These are phyloP conservation scores for Lathamus discolor DNA, from an alignment of 2,113 vertebrate genomes.

Conservation along the genomic window DNA sequence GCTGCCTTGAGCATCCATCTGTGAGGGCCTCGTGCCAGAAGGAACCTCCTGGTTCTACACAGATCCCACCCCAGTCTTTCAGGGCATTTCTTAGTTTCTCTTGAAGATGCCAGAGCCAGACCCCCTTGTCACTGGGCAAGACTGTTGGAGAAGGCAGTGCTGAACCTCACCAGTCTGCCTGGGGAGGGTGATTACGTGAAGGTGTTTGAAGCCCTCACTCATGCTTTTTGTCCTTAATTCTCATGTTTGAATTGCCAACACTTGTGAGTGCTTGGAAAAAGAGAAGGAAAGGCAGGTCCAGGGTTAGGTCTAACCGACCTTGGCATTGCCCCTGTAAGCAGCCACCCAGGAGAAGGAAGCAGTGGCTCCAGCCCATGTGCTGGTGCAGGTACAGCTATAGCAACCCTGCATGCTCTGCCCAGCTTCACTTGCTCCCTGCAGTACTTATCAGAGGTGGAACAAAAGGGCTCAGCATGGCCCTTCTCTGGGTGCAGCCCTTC, in stretches of 20 bases:
- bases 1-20: conserved; percentile 1
- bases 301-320: neutral
- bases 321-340: conserved; percentile 15
- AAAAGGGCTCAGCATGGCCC: neutral
- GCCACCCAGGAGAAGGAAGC: neutral
- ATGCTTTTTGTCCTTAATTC: neutral
- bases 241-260: neutral
- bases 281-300: neutral
- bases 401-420: neutral
- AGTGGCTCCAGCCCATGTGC: conserved; percentile 19
- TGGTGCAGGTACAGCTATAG: neutral
- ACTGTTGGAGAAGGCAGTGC: neutral
- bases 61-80: neutral
- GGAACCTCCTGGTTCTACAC: neutral
- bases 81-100: neutral
- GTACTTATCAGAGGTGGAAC: neutral
- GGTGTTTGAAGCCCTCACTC: neutral
- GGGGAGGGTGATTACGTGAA: neutral
- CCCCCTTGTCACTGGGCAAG: neutral
- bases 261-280: neutral
- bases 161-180: neutral
- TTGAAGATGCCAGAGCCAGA: neutral
- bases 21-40: neutral
- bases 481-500: neutral
- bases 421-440: neutral